Evolutionary conservation across 2,797 vertebrate genomes (phyloP).

Genomic region (Manis javanica): DNA sequence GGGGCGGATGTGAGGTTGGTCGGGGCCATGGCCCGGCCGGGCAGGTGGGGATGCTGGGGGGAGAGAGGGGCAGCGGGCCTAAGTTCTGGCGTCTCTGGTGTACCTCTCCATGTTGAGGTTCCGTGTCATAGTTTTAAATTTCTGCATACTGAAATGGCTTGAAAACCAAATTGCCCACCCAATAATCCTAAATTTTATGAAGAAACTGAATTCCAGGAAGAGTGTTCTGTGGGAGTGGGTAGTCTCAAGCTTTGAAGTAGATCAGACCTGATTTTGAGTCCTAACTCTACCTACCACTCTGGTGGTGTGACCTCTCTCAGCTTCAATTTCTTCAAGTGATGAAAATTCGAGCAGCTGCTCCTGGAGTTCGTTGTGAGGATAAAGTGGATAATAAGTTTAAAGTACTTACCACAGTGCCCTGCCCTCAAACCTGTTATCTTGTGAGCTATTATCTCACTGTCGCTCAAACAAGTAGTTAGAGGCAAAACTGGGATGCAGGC

Average conservation of each 20-base stretch:
- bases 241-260: neutral
- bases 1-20: neutral
- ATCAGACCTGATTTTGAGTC: neutral
- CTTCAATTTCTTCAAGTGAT: neutral
- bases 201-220: conserved; percentile 3
- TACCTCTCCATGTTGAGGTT: neutral
- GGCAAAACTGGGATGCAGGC: neutral
- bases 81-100: neutral
- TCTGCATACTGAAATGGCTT: neutral
- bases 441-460: too few relatives aligned
- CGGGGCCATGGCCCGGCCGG: neutral
- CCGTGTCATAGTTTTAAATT: neutral
- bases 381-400: neutral
- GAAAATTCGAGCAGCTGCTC: neutral
- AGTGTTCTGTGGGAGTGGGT: neutral
- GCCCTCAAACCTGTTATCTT: neutral
- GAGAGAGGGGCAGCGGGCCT: neutral
- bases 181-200: neutral
- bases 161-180: neutral
- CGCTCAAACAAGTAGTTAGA: neutral
- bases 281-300: neutral
- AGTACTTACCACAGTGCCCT: neutral
- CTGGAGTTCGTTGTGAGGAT: neutral
- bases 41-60: neutral
- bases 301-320: neutral